Base-by-base conservation (phyloP, 2,797 vertebrate genomes). In the Geotrypetes seraphini region DNA sequence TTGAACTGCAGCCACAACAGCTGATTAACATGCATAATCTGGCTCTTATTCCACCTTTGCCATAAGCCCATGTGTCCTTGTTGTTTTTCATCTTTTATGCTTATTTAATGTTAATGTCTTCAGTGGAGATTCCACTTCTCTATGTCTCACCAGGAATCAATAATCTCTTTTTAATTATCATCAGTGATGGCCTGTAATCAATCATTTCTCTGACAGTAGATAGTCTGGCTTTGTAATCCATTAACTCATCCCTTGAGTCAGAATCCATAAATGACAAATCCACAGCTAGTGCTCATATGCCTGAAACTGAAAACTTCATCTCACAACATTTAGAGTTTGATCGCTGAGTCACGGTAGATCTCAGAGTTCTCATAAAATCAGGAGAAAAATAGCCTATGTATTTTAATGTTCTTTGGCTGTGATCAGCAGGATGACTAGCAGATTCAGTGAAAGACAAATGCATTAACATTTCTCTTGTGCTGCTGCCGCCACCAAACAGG, bases 211-310 rank as follows among this genome's bases (percentile, higher is more conserved):
- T 37, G 7, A 7, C 19, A 32, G 20, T 38, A 46, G 31, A 41
- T 47, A 36, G 31, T 30, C 47, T 44, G 28, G 28, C 58, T 3
- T 13, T 57, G 50, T 53, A 56, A 60, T 63, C 56, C 54, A 24
- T 54, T 45, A 61, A 35, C 47, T 67, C 55, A 67, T 42, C 52
- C 58, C 28, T 33, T 42, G 13, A 72, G 53, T 67, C 67, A 76
- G 43, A 66, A 46, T 50, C 53, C 33, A 28, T 52, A 61, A 50
- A 60, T 36, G 29, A 56, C 50, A 59, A 62, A 59, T 53, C 39
- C 38, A 36, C 60, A 53, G 50, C 47, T 68, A 61, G 39, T 41
- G 40, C 39, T 52, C 33, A 53, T 57, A 47, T 39, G 46, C 36
- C 1, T 59, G 39, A 64, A 61, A 55, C 28, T 54, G 48, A 48